These are phyloP conservation scores for Poecilia picta DNA, from an alignment of 2,797 vertebrate species.

Conservation along the genomic window DNA sequence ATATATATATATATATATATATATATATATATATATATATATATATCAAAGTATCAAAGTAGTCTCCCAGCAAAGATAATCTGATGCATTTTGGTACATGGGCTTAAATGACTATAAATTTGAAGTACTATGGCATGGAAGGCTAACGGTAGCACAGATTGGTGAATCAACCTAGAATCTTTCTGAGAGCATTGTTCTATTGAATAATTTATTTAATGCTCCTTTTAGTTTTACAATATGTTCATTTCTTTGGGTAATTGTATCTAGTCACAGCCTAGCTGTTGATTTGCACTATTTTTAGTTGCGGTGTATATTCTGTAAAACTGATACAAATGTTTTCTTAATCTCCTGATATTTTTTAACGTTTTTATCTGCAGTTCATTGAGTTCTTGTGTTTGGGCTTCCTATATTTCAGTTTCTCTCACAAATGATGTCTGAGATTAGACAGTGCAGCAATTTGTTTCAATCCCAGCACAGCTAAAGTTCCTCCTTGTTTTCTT, in stretches of 20 bases:
- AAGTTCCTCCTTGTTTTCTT: constrained; percentile 68
- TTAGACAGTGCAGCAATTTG: constrained; percentile 35
- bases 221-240: neutral
- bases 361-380: neutral
- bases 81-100: neutral
- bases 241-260: neutral
- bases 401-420: neutral
- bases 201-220: neutral
- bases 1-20: too few species aligned
- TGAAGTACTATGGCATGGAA: too few species aligned
- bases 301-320: neutral
- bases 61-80: neutral
- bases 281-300: neutral
- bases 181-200: neutral
- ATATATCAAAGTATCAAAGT: neutral
- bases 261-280: neutral
- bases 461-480: constrained; percentile 55
- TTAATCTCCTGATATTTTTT: neutral
- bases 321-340: neutral
- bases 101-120: neutral
- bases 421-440: constrained; percentile 21
- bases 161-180: neutral
- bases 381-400: neutral
- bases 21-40: too few species aligned
- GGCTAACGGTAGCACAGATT: too few species aligned